Percentiles rank a stretch among this genome's conserved stretches.
Conservation (phyloP, 2,888 invertebrate genomes). For the Antitype chi region DNA sequence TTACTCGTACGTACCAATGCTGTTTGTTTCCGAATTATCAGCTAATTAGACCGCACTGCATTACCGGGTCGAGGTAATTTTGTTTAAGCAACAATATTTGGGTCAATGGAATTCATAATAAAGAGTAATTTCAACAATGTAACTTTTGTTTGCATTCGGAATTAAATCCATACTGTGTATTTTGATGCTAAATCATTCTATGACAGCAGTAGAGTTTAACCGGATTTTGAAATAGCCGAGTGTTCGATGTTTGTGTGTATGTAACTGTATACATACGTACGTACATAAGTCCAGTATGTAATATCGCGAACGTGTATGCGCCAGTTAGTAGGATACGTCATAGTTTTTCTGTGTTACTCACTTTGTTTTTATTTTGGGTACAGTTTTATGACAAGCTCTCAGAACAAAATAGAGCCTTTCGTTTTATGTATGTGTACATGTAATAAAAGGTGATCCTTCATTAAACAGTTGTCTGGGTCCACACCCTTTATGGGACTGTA, state of each 20-base stretch:
- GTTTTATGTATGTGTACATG: constrained; percentile 58
- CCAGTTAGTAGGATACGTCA: constrained; percentile 11
- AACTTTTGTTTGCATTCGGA: constrained; percentile 53
- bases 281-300: constrained; percentile 9
- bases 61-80: constrained; percentile 66
- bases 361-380: constrained; percentile 37
- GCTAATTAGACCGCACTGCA: constrained; percentile 75
- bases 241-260: constrained; percentile 19
- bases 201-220: constrained; percentile 36
- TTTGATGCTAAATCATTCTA: constrained; percentile 59
- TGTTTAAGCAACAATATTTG: constrained; percentile 65
- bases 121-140: constrained; percentile 62
- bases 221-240: constrained; percentile 41
- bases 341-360: constrained; percentile 34
- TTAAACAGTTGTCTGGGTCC: constrained; percentile 63
- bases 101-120: constrained; percentile 68
- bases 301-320: constrained; percentile 10
- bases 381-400: constrained; percentile 52
- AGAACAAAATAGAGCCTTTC: constrained; percentile 56
- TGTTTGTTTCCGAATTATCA: constrained; percentile 74
- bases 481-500: constrained; percentile 68
- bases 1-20: constrained; percentile 69
- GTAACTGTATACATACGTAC: background rate
- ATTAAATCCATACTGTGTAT: constrained; percentile 46
- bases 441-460: constrained; percentile 58